Evolutionary conservation across 92 coral and sea anemone species (phyloP).

Genomic region (Nematostella vectensis): DNA sequence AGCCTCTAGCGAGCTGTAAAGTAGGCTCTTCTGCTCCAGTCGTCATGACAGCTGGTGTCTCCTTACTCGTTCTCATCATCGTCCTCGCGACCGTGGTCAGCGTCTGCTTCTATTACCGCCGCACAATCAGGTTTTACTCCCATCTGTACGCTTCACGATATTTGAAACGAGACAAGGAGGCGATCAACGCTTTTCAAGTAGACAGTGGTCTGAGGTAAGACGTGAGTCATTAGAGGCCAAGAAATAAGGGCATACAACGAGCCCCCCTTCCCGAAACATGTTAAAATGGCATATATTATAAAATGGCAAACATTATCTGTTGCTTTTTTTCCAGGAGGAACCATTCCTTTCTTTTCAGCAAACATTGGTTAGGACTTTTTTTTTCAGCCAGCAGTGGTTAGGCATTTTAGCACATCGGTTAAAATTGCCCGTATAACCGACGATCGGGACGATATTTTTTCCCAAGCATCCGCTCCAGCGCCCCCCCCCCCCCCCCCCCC

Average conservation of each 20-base stretch:
- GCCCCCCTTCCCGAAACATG: too few relatives aligned
- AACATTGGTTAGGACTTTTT: too few relatives aligned
- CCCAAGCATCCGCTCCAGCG: background rate
- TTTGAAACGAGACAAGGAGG: conserved; percentile 11
- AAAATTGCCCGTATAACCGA: too few relatives aligned
- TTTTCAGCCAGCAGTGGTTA: too few relatives aligned
- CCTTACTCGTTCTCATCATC: conserved; percentile 11
- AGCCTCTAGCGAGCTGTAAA: conserved; percentile 38
- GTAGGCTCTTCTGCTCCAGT: conserved; percentile 33
- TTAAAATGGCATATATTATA: too few relatives aligned
- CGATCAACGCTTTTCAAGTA: conserved; percentile 24
- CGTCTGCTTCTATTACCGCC: conserved; percentile 24
- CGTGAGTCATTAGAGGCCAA: too few relatives aligned
- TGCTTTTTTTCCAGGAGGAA: too few relatives aligned
- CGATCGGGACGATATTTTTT: too few relatives aligned
- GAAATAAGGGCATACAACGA: too few relatives aligned
- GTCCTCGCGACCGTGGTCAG: conserved; percentile 15
- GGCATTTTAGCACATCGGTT: too few relatives aligned
- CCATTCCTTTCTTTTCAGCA: too few relatives aligned
- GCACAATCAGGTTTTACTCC: background rate
- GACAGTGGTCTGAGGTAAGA: conserved; percentile 18
- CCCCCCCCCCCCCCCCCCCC: background rate
- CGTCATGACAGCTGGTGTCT: conserved; percentile 8
- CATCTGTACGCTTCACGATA: conserved; percentile 7
- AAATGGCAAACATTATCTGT: too few relatives aligned